These are phyloP conservation scores for Macroteleia sp. DNA, from an alignment of 2,888 invertebrate genomes.

Conservation along the genomic window DNA sequence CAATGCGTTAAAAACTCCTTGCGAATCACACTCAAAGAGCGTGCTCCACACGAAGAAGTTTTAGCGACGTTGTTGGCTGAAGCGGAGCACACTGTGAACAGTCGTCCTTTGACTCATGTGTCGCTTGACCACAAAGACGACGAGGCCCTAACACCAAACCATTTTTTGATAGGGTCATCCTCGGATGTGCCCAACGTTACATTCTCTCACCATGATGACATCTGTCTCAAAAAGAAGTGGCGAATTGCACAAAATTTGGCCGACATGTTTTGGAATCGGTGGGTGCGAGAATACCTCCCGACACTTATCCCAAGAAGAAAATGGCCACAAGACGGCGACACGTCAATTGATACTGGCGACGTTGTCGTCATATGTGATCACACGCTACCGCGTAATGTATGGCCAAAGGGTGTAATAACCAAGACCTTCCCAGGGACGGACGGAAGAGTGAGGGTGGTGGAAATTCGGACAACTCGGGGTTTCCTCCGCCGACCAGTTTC, in stretches of 20 bases:
- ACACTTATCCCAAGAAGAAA: background rate
- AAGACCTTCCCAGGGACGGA: background rate
- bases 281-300: background rate
- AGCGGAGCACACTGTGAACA: constrained; percentile 11
- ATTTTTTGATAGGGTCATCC: constrained; percentile 65
- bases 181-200: background rate
- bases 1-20: background rate
- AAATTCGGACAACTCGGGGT: background rate
- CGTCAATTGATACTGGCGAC: background rate
- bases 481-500: background rate
- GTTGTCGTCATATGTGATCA: background rate
- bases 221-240: background rate
- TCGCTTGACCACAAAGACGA: constrained; percentile 64
- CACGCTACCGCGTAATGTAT: background rate
- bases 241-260: background rate
- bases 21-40: background rate
- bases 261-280: constrained; percentile 19
- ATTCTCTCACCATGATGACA: too few species aligned
- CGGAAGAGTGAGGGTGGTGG: background rate
- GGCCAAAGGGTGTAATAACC: background rate
- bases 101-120: constrained; percentile 67
- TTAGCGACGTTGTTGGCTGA: background rate
- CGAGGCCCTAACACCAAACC: constrained; percentile 73
- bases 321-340: background rate
- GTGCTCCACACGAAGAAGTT: background rate